A percentile compares a stretch with the other conserved stretches of the same genome.
Conservation (phyloP, 2,113 vertebrate genomes). For the Chaetodon trifascialis region DNA sequence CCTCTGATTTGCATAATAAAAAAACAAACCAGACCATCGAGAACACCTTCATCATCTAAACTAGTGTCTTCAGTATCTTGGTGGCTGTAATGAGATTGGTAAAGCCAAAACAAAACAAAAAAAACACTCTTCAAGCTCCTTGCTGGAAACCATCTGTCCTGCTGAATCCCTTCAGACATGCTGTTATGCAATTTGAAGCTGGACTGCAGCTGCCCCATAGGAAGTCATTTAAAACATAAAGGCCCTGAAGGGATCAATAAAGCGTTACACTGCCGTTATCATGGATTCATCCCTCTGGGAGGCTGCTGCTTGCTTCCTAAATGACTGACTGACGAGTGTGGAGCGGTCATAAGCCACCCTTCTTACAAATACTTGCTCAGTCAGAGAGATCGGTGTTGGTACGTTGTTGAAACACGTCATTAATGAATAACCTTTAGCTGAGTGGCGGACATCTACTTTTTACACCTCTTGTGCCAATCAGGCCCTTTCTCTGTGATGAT, state of each 20-base stretch:
- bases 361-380: constrained; percentile 17
- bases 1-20: constrained; percentile 14
- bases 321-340: constrained; percentile 18
- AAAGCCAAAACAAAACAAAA: constrained; percentile 9
- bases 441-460: constrained; percentile 32
- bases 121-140: background rate
- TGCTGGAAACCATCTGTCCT: constrained; percentile 21
- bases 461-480: constrained; percentile 38
- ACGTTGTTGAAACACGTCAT: constrained; percentile 16
- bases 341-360: background rate
- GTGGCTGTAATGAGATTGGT: constrained; percentile 4
- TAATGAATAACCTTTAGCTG: constrained; percentile 42
- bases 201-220: constrained; percentile 7
- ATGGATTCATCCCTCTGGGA: constrained; percentile 11
- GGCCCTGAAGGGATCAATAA: constrained; percentile 27
- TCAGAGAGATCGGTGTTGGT: constrained; percentile 26
- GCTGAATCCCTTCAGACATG: background rate
- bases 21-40: background rate
- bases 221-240: constrained; percentile 26
- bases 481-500: constrained; percentile 40
- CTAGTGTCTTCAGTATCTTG: background rate
- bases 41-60: background rate
- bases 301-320: constrained; percentile 13
- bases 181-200: background rate
- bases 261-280: background rate